Evolutionary conservation across 1,140 invertebrate genomes (phyloP).

Genomic region (Magallana gigas): DNA sequence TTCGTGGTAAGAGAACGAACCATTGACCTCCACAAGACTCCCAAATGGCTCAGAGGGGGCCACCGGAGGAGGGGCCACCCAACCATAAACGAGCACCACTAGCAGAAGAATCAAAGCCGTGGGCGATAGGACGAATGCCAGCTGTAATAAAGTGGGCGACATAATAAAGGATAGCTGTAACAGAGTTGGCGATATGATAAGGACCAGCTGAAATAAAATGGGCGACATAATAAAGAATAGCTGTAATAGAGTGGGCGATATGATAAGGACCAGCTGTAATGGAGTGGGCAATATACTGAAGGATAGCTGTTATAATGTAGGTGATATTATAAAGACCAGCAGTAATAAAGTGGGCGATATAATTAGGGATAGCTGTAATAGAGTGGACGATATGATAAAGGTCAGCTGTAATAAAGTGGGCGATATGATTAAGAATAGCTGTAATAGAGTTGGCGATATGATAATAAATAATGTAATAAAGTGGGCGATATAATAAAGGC

Average conservation of each 20-base stretch:
- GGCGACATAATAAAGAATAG: no score
- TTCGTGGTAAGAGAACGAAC: background rate
- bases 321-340: background rate
- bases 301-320: background rate
- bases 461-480: background rate
- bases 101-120: background rate
- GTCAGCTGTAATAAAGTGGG: no score
- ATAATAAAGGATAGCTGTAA: no score
- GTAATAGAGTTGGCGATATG: background rate
- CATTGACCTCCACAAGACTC: background rate
- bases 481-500: no score
- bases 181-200: background rate
- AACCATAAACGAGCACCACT: slow-evolving; percentile 2
- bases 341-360: no score
- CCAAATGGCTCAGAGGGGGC: background rate
- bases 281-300: no score
- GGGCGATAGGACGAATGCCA: background rate
- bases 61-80: background rate
- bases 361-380: no score
- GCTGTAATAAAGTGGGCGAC: background rate
- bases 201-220: background rate
- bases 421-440: no score
- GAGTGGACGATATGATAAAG: no score
- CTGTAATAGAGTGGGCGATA: no score
- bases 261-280: no score